These are phyloP conservation scores for Teleogryllus oceanicus DNA, from an alignment of 2,888 invertebrate species.

Conservation along the genomic window DNA sequence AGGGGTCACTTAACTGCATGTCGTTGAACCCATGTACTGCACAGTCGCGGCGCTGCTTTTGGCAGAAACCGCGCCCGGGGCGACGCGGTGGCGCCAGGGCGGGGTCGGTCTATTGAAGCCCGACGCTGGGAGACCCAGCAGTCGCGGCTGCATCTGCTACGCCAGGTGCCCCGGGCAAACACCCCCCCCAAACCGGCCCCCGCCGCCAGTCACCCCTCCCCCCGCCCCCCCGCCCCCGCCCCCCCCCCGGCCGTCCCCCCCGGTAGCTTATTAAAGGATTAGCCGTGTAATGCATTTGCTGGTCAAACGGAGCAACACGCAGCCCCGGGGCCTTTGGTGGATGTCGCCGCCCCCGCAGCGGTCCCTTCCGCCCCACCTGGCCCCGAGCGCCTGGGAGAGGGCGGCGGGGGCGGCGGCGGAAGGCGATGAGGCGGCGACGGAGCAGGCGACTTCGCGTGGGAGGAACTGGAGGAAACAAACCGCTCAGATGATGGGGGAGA, in stretches of 20 bases:
- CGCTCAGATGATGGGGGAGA: no score
- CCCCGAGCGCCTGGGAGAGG: no score
- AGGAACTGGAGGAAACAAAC: no score
- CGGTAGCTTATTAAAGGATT: background rate
- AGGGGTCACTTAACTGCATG: no score
- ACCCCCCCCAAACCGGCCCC: background rate
- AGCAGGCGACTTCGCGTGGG: no score
- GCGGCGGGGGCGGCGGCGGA: no score
- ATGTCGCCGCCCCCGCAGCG: background rate
- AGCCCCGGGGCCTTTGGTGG: background rate
- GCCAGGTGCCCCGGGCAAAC: background rate
- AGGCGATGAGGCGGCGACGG: no score
- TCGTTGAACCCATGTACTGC: no score
- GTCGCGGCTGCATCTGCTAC: background rate
- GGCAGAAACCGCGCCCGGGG: no score
- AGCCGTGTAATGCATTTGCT: constrained; percentile 18
- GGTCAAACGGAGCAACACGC: constrained; percentile 12
- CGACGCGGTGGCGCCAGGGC: no score
- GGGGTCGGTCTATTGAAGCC: no score
- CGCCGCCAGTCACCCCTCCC: background rate
- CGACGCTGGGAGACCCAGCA: background rate
- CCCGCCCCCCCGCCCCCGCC: background rate
- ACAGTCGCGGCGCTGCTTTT: no score
- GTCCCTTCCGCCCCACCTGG: constrained; percentile 9
- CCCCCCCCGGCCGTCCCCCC: background rate